phyloP scores from a whole-genome alignment of 2,888 invertebrate genomes.

The Aricia artaxerxes region DNA sequence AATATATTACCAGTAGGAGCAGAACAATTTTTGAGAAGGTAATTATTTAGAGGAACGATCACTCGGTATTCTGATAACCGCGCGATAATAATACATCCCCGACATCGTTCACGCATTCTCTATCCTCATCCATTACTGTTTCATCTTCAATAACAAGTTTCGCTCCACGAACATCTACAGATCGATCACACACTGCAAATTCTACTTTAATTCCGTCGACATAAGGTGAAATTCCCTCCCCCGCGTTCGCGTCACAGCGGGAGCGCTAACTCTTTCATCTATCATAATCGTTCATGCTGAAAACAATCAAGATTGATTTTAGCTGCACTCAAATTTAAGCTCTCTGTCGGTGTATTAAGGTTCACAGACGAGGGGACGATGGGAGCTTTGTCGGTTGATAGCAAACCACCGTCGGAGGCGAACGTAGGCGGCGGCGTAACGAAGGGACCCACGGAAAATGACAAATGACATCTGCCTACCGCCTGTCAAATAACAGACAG shows the following conservation, averaged over 20 bases:
- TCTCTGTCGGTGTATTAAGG: slow-evolving; percentile 47
- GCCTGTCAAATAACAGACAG: slow-evolving; percentile 84
- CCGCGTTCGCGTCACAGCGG: slow-evolving; percentile 61
- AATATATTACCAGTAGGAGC: slow-evolving; percentile 78
- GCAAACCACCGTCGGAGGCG: slow-evolving; percentile 77
- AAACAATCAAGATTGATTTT: slow-evolving; percentile 80
- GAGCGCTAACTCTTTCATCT: slow-evolving; percentile 81
- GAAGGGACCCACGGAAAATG: slow-evolving; percentile 82
- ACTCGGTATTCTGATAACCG: slow-evolving; percentile 75
- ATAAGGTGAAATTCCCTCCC: slow-evolving; percentile 55
- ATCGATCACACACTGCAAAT: slow-evolving; percentile 45
- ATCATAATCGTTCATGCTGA: slow-evolving; percentile 81
- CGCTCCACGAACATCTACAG: slow-evolving; percentile 57
- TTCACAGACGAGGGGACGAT: slow-evolving; percentile 45
- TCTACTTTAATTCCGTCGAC: slow-evolving; percentile 51
- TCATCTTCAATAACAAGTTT: slow-evolving; percentile 78
- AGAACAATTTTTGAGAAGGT: slow-evolving; percentile 73
- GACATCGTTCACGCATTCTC: slow-evolving; percentile 79
- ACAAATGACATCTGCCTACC: slow-evolving; percentile 86
- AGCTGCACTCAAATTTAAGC: slow-evolving; percentile 49
- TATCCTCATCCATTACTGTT: slow-evolving; percentile 79
- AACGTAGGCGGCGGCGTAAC: slow-evolving; percentile 72
- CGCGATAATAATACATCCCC: slow-evolving; percentile 77
- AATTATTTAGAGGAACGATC: slow-evolving; percentile 78
- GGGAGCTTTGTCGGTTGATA: slow-evolving; percentile 66